Base-by-base conservation (phyloP, 2,888 invertebrate species). In the Euspilapteryx auroguttella region DNA sequence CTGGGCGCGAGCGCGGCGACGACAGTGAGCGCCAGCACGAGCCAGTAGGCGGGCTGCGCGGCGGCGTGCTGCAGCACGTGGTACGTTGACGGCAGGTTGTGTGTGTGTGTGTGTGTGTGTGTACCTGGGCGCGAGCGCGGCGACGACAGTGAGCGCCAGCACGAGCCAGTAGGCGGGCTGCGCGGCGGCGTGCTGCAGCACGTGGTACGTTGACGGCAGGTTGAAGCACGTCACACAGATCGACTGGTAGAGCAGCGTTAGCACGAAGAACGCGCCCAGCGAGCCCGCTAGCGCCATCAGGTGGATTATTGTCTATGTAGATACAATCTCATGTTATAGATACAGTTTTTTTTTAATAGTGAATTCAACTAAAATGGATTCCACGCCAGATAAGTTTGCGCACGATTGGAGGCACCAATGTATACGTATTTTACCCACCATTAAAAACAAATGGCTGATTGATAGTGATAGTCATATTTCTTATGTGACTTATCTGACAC, bases 1-100 rank as follows among this genome's bases (percentile, higher is more conserved):
- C 93, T 86, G 24, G 94, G 94, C 35, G 91, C 66, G 28, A 93
- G n/a, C n/a, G n/a, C n/a, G n/a, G n/a, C n/a, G n/a, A n/a, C n/a
- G n/a, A n/a, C n/a, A n/a, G n/a, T n/a, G n/a, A n/a, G n/a, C n/a
- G n/a, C n/a, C n/a, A n/a, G n/a, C n/a, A n/a, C n/a, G n/a, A n/a
- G n/a, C n/a, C n/a, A n/a, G n/a, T n/a, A n/a, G n/a, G n/a, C n/a
- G n/a, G n/a, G n/a, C n/a, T n/a, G n/a, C n/a, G n/a, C n/a, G n/a
- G n/a, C n/a, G n/a, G n/a, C n/a, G n/a, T n/a, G n/a, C n/a, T n/a
- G n/a, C n/a, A n/a, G n/a, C n/a, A n/a, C n/a, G n/a, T n/a, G n/a
- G n/a, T n/a, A n/a, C 17, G 17, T 17, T 5, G 17, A 6, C 8
- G 17, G 8, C 8, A 17, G 17, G 17, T 17, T 17, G 17, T 17